phyloP scores from a whole-genome alignment of 2,888 invertebrate genomes.

The Marasmarcha lunaedactyla region DNA sequence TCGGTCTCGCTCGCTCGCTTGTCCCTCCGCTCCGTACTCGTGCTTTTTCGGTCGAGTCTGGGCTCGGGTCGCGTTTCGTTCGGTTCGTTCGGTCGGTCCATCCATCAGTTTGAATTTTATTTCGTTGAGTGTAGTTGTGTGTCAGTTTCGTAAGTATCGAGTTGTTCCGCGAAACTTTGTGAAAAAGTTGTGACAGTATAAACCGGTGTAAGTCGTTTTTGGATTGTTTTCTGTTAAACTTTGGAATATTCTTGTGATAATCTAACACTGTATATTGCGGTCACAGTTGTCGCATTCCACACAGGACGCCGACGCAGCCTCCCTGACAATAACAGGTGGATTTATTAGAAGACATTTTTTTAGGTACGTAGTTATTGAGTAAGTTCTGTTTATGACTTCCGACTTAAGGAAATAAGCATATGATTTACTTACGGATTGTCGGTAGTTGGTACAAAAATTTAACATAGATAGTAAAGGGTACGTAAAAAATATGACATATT shows the following conservation, averaged over 20 bases:
- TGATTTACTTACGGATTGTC: no score
- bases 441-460: no score
- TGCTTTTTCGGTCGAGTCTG: slow-evolving; percentile 8
- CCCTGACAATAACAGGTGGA: slow-evolving; percentile 45
- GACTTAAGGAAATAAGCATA: no score
- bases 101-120: slow-evolving; percentile 42
- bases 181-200: slow-evolving; percentile 23
- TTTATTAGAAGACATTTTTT: slow-evolving; percentile 1
- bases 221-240: slow-evolving; percentile 6
- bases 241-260: background rate
- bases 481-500: no score
- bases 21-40: slow-evolving; percentile 20
- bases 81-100: slow-evolving; percentile 22
- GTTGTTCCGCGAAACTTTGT: slow-evolving; percentile 45
- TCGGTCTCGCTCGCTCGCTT: no score
- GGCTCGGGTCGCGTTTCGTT: slow-evolving; percentile 20
- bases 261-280: slow-evolving; percentile 26
- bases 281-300: slow-evolving; percentile 63
- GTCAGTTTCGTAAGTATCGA: no score
- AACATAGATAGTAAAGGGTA: no score
- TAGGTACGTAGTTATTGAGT: no score
- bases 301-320: slow-evolving; percentile 54
- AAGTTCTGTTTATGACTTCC: background rate
- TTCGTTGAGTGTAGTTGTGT: slow-evolving; percentile 21
- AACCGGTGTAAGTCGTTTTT: slow-evolving; percentile 12